Evolutionary conservation across 2,113 vertebrate genomes (phyloP).

Genomic region (Solea senegalensis): DNA sequence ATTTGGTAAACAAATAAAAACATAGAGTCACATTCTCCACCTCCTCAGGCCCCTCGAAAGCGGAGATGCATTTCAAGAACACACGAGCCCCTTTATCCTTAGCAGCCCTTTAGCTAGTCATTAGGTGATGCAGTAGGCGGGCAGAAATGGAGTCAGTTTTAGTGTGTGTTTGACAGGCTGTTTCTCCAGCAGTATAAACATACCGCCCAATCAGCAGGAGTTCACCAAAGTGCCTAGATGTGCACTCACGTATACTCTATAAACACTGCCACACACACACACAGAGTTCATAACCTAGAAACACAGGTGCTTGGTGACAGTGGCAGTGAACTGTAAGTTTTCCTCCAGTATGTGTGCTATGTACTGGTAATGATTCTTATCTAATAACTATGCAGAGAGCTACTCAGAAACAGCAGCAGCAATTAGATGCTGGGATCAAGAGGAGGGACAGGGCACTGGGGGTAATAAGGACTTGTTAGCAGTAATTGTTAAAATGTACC

Average conservation of each 20-base stretch:
- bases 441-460: constrained; percentile 74
- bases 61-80: constrained; percentile 45
- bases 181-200: constrained; percentile 65
- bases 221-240: constrained; percentile 41
- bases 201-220: constrained; percentile 69
- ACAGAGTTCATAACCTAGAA: constrained; percentile 24
- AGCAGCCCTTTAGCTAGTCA: constrained; percentile 39
- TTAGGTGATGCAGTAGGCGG: constrained; percentile 58
- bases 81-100: constrained; percentile 42
- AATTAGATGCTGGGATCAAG: constrained; percentile 74
- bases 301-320: constrained; percentile 54
- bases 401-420: constrained; percentile 68
- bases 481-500: constrained; percentile 79
- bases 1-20: constrained; percentile 8
- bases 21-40: constrained; percentile 11
- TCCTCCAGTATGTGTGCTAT: constrained; percentile 35
- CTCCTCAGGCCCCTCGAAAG: constrained; percentile 55
- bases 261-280: not conserved
- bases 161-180: constrained; percentile 53
- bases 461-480: constrained; percentile 80
- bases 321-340: constrained; percentile 45
- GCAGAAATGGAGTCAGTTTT: constrained; percentile 36
- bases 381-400: constrained; percentile 77
- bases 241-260: not conserved
- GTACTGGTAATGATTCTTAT: constrained; percentile 57